A percentile compares a stretch with the other conserved stretches of the same genome.
phyloP scores from a whole-genome alignment of 2,888 invertebrate species.

The Brenthis daphne region DNA sequence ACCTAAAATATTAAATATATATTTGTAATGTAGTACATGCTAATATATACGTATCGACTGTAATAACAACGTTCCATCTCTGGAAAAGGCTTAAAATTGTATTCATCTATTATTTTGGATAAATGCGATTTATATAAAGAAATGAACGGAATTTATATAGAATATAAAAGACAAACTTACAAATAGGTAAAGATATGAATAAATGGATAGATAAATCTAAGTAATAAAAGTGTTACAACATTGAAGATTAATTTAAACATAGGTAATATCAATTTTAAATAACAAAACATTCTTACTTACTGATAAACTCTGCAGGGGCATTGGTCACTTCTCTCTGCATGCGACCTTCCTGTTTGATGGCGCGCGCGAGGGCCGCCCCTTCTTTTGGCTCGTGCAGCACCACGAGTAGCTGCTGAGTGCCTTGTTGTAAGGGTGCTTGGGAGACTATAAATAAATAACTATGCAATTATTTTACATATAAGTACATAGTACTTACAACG shows the following conservation, averaged over 20 bases:
- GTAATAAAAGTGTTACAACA: too few relatives aligned
- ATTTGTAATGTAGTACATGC: too few relatives aligned
- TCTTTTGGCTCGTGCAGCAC: conserved; percentile 79
- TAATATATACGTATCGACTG: too few relatives aligned
- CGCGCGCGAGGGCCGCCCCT: conserved; percentile 74
- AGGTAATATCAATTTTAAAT: too few relatives aligned
- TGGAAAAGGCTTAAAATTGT: too few relatives aligned
- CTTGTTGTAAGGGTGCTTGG: conserved; percentile 70
- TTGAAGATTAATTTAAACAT: too few relatives aligned
- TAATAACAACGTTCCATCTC: too few relatives aligned
- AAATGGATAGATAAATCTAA: too few relatives aligned
- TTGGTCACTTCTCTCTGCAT: conserved; percentile 66
- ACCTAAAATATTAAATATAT: conserved; percentile 48
- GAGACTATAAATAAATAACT: conserved; percentile 45
- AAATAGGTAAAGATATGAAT: not conserved
- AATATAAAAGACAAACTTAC: not conserved
- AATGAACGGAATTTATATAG: not conserved
- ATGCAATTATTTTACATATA: too few relatives aligned
- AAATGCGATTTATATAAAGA: too few relatives aligned
- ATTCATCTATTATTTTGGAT: too few relatives aligned
- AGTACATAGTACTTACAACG: too few relatives aligned
- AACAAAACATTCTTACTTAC: conserved; percentile 49
- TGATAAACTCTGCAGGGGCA: conserved; percentile 69
- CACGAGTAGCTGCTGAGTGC: conserved; percentile 77
- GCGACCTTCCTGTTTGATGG: conserved; percentile 80